Percentiles rank a stretch among this genome's conserved stretches.
phyloP scores from a whole-genome alignment of 2,888 invertebrate genomes.

The Mamestra brassicae region DNA sequence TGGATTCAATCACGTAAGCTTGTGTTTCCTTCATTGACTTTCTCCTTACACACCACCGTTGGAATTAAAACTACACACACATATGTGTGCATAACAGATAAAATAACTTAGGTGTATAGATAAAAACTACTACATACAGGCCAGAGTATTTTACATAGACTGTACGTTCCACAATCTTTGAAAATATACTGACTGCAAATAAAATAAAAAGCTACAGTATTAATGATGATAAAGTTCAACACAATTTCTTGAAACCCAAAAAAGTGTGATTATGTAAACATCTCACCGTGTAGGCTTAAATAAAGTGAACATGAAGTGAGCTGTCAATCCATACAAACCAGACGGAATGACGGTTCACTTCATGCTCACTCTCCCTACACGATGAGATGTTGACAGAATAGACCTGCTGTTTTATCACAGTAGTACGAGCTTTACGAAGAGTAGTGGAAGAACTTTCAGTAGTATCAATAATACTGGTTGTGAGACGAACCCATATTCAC shows the following conservation, averaged over 20 bases:
- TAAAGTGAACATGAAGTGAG: too few species aligned
- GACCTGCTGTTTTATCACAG: background rate
- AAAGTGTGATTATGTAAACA: background rate
- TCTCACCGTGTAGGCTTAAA: too few species aligned
- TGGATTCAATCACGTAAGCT: slow-evolving; percentile 73
- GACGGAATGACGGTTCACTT: too few species aligned
- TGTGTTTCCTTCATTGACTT: slow-evolving; percentile 67
- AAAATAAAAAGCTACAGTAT: too few species aligned
- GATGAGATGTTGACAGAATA: too few species aligned
- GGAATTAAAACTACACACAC: slow-evolving; percentile 6
- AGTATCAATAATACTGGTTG: too few species aligned
- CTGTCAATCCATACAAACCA: too few species aligned
- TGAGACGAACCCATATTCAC: too few species aligned
- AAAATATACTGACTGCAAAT: background rate
- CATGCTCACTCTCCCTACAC: too few species aligned
- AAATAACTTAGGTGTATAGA: background rate
- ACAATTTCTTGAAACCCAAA: background rate
- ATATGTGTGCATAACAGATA: background rate
- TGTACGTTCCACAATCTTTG: background rate
- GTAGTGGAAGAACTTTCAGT: background rate
- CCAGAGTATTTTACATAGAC: background rate
- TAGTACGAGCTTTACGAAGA: background rate
- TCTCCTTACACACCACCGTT: slow-evolving; percentile 29
- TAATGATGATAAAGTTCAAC: too few species aligned
- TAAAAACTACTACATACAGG: background rate